These are phyloP conservation scores for Mobula birostris DNA, from an alignment of 2,113 vertebrate species.

Conservation along the genomic window DNA sequence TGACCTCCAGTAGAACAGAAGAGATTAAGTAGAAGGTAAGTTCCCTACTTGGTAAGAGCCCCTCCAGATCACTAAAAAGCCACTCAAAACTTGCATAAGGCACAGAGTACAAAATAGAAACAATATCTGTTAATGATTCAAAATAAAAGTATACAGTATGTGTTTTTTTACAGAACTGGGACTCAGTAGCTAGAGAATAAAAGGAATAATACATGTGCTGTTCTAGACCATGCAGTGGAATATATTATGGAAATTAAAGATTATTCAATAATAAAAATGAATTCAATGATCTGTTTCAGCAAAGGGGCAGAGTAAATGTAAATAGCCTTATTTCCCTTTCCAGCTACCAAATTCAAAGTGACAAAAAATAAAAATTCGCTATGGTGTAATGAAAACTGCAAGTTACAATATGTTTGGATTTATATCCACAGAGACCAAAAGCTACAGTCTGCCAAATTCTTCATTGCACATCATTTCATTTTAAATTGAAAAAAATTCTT, in stretches of 20 bases:
- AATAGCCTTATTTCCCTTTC: constrained; percentile 21
- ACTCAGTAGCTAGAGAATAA: not conserved
- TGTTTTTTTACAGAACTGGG: not conserved
- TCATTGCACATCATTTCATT: not conserved
- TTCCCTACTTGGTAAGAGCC: not conserved
- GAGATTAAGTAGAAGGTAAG: not conserved
- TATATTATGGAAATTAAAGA: constrained; percentile 25
- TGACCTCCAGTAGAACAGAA: too few relatives aligned
- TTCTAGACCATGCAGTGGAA: not conserved
- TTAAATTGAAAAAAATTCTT: not conserved
- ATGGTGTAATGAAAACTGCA: not conserved
- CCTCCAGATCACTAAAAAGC: not conserved
- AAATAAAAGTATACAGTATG: not conserved
- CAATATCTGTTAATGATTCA: not conserved
- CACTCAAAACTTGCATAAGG: not conserved
- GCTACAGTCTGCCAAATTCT: not conserved
- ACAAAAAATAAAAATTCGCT: constrained; percentile 14
- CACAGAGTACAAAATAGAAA: not conserved
- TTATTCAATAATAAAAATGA: constrained; percentile 23
- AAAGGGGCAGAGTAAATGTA: constrained; percentile 15
- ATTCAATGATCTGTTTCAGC: not conserved
- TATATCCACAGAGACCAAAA: not conserved
- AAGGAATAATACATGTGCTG: not conserved
- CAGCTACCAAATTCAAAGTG: constrained; percentile 24
- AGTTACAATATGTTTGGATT: not conserved